phyloP scores from a whole-genome alignment of 2,888 invertebrate species.

The Psylliodes chrysocephalus region DNA sequence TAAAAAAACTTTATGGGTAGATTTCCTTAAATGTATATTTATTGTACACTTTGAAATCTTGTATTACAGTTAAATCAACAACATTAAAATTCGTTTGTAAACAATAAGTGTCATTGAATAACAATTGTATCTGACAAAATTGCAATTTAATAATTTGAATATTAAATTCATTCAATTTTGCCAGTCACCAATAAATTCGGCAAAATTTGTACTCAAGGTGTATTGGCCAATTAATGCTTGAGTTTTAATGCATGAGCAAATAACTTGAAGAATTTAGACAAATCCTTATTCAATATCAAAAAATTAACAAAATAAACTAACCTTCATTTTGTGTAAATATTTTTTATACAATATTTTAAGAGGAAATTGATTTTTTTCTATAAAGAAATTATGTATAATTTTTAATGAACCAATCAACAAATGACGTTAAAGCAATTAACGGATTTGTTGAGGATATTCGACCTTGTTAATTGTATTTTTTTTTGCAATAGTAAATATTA shows the following conservation, averaged over 20 bases:
- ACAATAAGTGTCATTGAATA: neutral
- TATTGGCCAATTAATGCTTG: neutral
- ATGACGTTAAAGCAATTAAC: constrained; percentile 16
- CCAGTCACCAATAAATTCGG: neutral
- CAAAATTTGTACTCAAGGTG: neutral
- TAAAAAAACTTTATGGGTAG: no score
- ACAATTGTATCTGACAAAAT: neutral
- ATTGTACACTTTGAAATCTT: no score
- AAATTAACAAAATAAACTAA: neutral
- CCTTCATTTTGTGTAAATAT: constrained; percentile 9
- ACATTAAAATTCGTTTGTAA: no score
- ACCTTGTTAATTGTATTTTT: constrained; percentile 14
- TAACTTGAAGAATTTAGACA: neutral
- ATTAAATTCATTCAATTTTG: neutral
- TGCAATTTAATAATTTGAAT: neutral
- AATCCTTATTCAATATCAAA: constrained; percentile 2
- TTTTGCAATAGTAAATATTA: no score
- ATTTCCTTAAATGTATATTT: no score
- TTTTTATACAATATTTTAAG: constrained; percentile 8
- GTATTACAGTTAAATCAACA: no score
- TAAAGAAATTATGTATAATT: constrained; percentile 15
- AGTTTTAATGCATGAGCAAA: neutral
- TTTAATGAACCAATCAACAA: constrained; percentile 6
- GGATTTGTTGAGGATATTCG: neutral
- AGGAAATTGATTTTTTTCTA: constrained; percentile 10